These are phyloP conservation scores for Reticulitermes speratus DNA, from an alignment of 1,140 invertebrate species.

Conservation along the genomic window DNA sequence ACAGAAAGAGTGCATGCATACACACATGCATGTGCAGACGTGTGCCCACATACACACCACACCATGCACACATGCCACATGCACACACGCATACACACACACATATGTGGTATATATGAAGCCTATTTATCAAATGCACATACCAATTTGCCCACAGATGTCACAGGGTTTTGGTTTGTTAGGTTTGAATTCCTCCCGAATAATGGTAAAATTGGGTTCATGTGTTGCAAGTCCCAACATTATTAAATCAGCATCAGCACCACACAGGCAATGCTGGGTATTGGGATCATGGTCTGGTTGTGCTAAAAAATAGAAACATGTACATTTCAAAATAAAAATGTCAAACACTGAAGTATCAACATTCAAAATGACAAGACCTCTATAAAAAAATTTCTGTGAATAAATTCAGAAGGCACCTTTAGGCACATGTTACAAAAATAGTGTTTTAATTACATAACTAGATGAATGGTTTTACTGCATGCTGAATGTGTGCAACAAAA, in stretches of 20 bases:
- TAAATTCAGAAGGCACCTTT: neutral
- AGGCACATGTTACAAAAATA: no score
- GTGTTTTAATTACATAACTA: no score
- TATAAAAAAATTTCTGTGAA: neutral
- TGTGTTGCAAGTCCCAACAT: slow-evolving; percentile 98
- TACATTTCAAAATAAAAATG: neutral
- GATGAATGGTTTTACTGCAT: no score
- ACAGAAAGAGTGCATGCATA: no score
- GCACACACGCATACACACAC: no score
- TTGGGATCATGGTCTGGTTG: slow-evolving; percentile 97
- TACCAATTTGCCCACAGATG: slow-evolving; percentile 90
- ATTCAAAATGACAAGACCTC: neutral
- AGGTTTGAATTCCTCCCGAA: slow-evolving; percentile 97
- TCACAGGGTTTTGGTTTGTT: slow-evolving; percentile 96
- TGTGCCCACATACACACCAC: no score
- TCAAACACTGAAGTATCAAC: neutral
- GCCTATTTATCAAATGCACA: slow-evolving; percentile 35
- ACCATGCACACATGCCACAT: no score
- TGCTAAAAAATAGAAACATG: slow-evolving; percentile 52
- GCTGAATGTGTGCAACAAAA: no score
- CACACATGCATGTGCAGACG: no score
- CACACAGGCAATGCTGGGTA: slow-evolving; percentile 95
- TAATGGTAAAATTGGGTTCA: slow-evolving; percentile 98
- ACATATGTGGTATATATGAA: no score
- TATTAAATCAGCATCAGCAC: slow-evolving; percentile 98